Evolutionary conservation across 2,888 invertebrate species (phyloP).

Genomic region (Drosophila kuntzei): DNA sequence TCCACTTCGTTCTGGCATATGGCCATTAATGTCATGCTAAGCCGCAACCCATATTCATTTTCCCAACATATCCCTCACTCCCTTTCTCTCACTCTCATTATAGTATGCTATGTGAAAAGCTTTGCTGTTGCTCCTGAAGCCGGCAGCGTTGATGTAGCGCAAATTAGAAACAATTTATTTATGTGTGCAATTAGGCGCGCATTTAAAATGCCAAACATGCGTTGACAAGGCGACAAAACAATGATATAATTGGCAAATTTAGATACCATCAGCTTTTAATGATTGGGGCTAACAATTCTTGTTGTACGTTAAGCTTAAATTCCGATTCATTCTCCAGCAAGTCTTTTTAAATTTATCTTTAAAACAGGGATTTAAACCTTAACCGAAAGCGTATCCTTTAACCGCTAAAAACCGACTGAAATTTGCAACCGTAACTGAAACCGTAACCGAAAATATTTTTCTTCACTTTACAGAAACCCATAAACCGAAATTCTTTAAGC

Average conservation of each 20-base stretch:
- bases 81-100: not conserved
- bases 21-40: conserved; percentile 55
- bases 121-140: conserved; percentile 20
- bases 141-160: conserved; percentile 60
- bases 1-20: conserved; percentile 16
- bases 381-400: too few species aligned
- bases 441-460: too few species aligned
- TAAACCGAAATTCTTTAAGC: too few species aligned
- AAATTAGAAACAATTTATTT: conserved; percentile 76
- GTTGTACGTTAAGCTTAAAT: not conserved
- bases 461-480: too few species aligned
- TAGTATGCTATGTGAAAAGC: conserved; percentile 18
- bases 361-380: too few species aligned
- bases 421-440: too few species aligned
- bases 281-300: not conserved
- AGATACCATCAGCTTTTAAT: conserved; percentile 18
- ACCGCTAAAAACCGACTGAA: too few species aligned
- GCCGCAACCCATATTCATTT: conserved; percentile 56
- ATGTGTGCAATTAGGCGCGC: conserved; percentile 63
- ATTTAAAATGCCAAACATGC: conserved; percentile 48
- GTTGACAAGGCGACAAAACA: conserved; percentile 45
- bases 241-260: conserved; percentile 52
- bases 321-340: not conserved
- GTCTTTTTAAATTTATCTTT: too few species aligned
- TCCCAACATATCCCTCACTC: not conserved